Conservation (phyloP, 1,140 invertebrate species). For the Odontomachus brunneus region DNA sequence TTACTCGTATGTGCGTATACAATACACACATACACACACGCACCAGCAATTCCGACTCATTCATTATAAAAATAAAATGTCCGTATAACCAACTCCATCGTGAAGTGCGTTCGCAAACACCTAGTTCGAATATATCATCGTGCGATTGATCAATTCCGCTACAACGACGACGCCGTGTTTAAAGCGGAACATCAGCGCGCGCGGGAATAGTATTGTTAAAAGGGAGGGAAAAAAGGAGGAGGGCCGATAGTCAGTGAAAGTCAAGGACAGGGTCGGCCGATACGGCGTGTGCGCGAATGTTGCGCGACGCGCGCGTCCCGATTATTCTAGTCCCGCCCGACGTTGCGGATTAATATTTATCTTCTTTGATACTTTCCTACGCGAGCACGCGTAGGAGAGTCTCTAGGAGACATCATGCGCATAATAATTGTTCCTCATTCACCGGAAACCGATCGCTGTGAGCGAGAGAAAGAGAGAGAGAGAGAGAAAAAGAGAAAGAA, state of each 20-base stretch:
- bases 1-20: no score
- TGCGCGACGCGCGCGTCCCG: constrained; percentile 24
- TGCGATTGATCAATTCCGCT: not conserved
- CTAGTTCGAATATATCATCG: not conserved
- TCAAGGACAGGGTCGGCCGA: constrained; percentile 65
- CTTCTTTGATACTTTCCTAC: not conserved
- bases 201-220: constrained; percentile 40
- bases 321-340: constrained; percentile 24
- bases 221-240: constrained; percentile 29
- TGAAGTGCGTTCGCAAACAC: no score
- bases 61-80: no score
- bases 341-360: constrained; percentile 23
- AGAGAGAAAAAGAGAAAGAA: no score
- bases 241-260: constrained; percentile 61
- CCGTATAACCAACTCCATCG: no score
- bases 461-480: no score
- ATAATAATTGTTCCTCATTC: no score
- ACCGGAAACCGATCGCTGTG: no score
- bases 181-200: constrained; percentile 23
- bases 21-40: no score
- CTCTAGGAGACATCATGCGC: no score
- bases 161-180: constrained; percentile 10
- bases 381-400: not conserved
- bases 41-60: no score
- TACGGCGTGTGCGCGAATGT: constrained; percentile 34